phyloP scores from a whole-genome alignment of 2,888 invertebrate genomes.

The Timandra comae region DNA sequence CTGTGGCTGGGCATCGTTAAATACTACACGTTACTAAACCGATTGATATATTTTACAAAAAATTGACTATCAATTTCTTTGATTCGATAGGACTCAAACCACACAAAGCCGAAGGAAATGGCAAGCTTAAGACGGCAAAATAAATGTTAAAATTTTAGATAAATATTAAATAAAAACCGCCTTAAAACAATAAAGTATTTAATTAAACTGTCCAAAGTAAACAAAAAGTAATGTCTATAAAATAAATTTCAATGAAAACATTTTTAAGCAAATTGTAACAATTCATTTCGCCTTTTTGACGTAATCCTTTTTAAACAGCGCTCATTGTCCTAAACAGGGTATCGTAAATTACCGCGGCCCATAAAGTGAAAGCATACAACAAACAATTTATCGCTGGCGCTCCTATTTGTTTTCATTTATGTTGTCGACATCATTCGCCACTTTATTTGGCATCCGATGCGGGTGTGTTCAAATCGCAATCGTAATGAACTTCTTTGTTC shows the following conservation, averaged over 20 bases:
- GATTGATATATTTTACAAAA: too few species aligned
- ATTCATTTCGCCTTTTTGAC: slow-evolving; percentile 6
- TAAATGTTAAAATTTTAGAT: too few species aligned
- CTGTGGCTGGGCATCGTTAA: too few species aligned
- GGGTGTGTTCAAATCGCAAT: slow-evolving; percentile 30
- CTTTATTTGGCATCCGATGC: slow-evolving; percentile 45
- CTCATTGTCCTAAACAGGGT: slow-evolving; percentile 28
- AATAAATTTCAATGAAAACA: slow-evolving; percentile 17
- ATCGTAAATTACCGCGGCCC: slow-evolving; percentile 43
- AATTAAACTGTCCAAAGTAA: too few species aligned
- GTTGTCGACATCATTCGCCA: slow-evolving; percentile 49
- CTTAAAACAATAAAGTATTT: too few species aligned
- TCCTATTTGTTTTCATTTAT: slow-evolving; percentile 64
- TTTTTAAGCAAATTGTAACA: not conserved
- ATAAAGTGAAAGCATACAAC: slow-evolving; percentile 47
- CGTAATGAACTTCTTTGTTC: slow-evolving; percentile 54
- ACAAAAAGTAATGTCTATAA: not conserved
- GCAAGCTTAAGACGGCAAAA: too few species aligned
- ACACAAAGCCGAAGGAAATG: too few species aligned
- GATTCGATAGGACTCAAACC: too few species aligned
- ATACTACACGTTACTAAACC: too few species aligned
- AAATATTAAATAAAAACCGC: too few species aligned
- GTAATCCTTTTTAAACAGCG: slow-evolving; percentile 28
- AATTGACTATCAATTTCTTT: too few species aligned
- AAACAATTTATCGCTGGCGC: slow-evolving; percentile 47